Conservation (phyloP, 2,797 vertebrate species). For the Microchirus variegatus region DNA sequence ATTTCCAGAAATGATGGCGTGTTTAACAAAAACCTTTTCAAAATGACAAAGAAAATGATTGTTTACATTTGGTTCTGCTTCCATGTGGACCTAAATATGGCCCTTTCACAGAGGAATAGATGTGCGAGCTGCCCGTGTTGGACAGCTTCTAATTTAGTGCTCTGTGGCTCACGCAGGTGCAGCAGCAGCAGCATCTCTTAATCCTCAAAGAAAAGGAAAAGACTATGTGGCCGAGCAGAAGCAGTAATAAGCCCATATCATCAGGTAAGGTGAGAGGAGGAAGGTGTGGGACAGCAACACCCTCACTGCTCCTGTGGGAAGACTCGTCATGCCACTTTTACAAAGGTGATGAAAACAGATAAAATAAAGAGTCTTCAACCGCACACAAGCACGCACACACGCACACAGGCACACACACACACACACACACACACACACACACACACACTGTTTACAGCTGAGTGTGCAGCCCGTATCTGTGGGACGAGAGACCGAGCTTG, state of each 20-base stretch:
- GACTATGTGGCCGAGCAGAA: constrained; percentile 54
- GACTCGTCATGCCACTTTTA: constrained; percentile 29
- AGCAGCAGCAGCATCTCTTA: constrained; percentile 27
- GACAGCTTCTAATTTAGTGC: constrained; percentile 23
- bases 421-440: constrained; percentile 38
- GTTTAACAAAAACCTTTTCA: too few species aligned
- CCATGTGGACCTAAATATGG: constrained; percentile 16
- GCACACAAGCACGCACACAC: constrained; percentile 32
- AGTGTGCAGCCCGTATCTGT: constrained; percentile 67
- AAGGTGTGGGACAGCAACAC: constrained; percentile 46
- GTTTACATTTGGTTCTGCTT: constrained; percentile 24
- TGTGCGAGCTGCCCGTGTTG: background rate
- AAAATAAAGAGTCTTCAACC: constrained; percentile 47
- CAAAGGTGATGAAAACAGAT: background rate
- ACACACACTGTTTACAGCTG: constrained; percentile 60
- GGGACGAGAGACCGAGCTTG: constrained; percentile 68
- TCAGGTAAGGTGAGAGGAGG: constrained; percentile 44
- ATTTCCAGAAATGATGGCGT: too few species aligned
- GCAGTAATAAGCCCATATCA: constrained; percentile 62
- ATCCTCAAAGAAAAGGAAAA: constrained; percentile 54
- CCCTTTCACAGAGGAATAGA: constrained; percentile 15
- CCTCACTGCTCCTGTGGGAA: constrained; percentile 70
- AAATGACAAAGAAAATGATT: too few species aligned
- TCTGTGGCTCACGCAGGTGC: constrained; percentile 18
- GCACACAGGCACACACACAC: constrained; percentile 28